Base-by-base conservation (phyloP, 2,113 vertebrate genomes). In the Telmatochromis brichardi region DNA sequence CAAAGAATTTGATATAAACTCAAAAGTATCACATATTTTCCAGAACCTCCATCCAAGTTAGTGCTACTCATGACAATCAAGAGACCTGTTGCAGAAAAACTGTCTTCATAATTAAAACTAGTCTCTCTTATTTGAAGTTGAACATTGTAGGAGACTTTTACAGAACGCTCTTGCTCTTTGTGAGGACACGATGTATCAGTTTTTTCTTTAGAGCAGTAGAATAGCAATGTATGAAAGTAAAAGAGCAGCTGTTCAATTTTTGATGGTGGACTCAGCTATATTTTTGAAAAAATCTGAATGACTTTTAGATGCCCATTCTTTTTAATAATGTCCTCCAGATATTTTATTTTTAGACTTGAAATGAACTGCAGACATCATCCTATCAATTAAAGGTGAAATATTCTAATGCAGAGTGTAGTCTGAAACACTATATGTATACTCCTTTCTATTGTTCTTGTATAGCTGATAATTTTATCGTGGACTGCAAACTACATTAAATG, bases 321-420 rank as follows among this genome's bases (percentile, higher is more conserved):
- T 89, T 84, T 81, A 80, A 86, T 84, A n/a, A 85, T 60, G 15
- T 31, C 51, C 53, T 83, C 23, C 40, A 85, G 71, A 83, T 54
- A 37, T 89, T 80, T 89, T 86, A 86, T 87, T 91, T 86, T 82
- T 63, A 83, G 83, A 86, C 35, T 31, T 86, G 26, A 86, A 71
- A 82, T 19, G 13, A 86, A 40, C 82, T 51, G 31, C 35, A 51
- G 50, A 50, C 9, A 15, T 13, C 6, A 68, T 80, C 17, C 28
- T 78, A 73, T 50, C 47, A 47, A 87, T 35, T 11, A 14, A 28
- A 42, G 14, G 57, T 42, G 11, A 86, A 33, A 71, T 85, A 71
- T 40, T 80, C 10, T 28, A 8, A 57, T 79, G 58, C 7, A 85
- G 8, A 55, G 37, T 80, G 37, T 58, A 80, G 35, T 47, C 47